Conservation (phyloP, 2,888 invertebrate species). For the Neocrepidodera transversa region DNA sequence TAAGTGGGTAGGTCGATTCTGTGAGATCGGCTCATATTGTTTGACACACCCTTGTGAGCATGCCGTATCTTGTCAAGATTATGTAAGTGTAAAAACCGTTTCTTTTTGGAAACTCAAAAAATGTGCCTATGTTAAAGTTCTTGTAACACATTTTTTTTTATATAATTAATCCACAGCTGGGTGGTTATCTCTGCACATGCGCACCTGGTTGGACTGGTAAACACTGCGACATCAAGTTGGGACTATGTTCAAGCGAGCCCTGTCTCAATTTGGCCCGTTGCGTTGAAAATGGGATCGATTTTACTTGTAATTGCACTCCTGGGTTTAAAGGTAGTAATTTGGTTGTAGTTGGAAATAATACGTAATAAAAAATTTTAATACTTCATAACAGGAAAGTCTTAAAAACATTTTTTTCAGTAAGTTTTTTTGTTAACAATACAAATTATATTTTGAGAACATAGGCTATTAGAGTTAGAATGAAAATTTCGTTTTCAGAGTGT, state of each 20-base stretch:
- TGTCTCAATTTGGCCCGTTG: constrained; percentile 74
- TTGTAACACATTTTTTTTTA: constrained; percentile 2
- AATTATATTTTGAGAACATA: no score
- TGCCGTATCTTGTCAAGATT: constrained; percentile 63
- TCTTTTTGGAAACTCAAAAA: no score
- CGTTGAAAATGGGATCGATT: constrained; percentile 62
- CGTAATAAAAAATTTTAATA: neutral
- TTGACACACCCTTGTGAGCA: constrained; percentile 68
- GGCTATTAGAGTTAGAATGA: no score
- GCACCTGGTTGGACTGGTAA: constrained; percentile 72
- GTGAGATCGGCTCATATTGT: constrained; percentile 60
- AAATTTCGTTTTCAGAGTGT: no score
- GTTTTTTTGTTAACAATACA: no score
- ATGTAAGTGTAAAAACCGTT: no score
- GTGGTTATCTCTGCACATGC: constrained; percentile 74
- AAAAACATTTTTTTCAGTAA: no score
- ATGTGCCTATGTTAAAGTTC: neutral
- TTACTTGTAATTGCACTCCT: constrained; percentile 65
- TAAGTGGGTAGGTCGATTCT: constrained; percentile 58
- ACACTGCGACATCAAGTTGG: constrained; percentile 65
- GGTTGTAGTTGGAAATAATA: neutral
- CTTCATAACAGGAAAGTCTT: no score
- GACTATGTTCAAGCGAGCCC: constrained; percentile 66
- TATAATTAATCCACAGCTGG: constrained; percentile 57
- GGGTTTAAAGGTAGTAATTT: constrained; percentile 65